Evolutionary conservation across 1,140 invertebrate species (phyloP), one percentile per base, ranked within the genome.

Genomic region (Dreissena polymorpha): DNA sequence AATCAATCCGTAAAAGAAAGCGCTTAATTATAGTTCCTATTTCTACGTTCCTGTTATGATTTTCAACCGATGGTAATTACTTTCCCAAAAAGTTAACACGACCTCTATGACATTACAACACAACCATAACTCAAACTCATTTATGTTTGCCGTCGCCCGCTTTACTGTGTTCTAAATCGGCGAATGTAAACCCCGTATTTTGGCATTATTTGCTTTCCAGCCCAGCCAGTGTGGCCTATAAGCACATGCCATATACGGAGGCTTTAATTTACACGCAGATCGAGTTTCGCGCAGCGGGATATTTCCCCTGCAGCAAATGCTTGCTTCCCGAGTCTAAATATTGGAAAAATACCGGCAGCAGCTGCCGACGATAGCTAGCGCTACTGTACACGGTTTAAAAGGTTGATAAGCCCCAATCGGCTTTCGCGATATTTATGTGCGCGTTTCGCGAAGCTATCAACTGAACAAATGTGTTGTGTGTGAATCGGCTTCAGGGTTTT

Each of bases 221-320:
- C 57, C 76, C 76, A 78, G 76, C 76, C 76, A 49, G 49, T 78
- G 76, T 69, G 76, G 76, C 76, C 69, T 78, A 78, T 78, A 53
- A 78, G 68, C 60, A 49, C 50, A 18, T 80, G 78, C 78, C 78
- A 63, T 80, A 80, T 80, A 80, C 18, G 78, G 78, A 72, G 67
- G 69, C 55, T 55, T 80, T 71, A 80, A 71, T 72, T 80, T 72
- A 49, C 12, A 10, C 16, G 53, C 23, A 60, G 69, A 80, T 80
- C 78, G 70, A 72, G 18, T 80, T 72, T 71, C 78, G 8, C 55
- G 51, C 78, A 80, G 78, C 65, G 50, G 67, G 78, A 69, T 27
- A 60, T 60, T 60, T 55, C 12, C 12, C 21, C 10, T 60, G 57
- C 57, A n/a, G 16, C 21, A 60, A 23, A 60, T 23, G 57, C 57